Percentiles rank a stretch among this genome's conserved stretches.
phyloP scores from a whole-genome alignment of 2,113 vertebrate genomes.

The Holacanthus passer region DNA sequence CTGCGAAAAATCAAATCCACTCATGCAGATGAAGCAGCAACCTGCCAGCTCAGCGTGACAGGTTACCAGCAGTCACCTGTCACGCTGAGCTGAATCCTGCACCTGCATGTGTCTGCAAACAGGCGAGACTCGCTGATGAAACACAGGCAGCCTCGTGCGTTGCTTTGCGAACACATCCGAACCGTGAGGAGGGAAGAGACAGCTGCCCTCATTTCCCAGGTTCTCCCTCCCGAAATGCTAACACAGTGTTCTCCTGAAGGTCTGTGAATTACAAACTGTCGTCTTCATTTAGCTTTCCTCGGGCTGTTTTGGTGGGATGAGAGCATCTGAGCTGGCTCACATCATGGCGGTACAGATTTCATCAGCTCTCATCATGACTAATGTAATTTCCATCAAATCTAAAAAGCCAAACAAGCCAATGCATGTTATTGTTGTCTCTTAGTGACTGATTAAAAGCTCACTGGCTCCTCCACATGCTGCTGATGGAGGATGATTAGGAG shows the following conservation, averaged over 20 bases:
- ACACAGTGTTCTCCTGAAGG: background rate
- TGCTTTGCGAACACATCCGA: background rate
- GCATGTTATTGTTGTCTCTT: slow-evolving; percentile 10
- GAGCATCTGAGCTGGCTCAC: background rate
- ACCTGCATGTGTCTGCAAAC: background rate
- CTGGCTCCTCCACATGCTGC: background rate
- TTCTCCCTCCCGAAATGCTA: slow-evolving; percentile 9
- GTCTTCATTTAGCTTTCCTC: background rate
- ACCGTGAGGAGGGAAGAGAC: background rate
- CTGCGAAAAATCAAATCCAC: background rate
- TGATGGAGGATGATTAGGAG: slow-evolving; percentile 19
- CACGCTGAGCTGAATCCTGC: background rate
- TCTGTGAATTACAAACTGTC: slow-evolving; percentile 1
- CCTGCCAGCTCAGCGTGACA: too few species aligned
- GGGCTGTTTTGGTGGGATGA: background rate
- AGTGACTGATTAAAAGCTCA: slow-evolving; percentile 10
- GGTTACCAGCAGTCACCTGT: too few species aligned
- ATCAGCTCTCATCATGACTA: slow-evolving; percentile 21
- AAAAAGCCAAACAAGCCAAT: slow-evolving; percentile 13
- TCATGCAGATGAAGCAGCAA: background rate
- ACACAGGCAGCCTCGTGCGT: background rate
- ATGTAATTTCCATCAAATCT: slow-evolving; percentile 26
- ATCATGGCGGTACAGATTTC: background rate
- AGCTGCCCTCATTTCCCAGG: slow-evolving; percentile 16
- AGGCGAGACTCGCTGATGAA: background rate